A percentile compares a stretch with the other conserved stretches of the same genome.
Conservation (phyloP, 2,888 invertebrate genomes). For the Aphelenchoides bicaudatus region DNA sequence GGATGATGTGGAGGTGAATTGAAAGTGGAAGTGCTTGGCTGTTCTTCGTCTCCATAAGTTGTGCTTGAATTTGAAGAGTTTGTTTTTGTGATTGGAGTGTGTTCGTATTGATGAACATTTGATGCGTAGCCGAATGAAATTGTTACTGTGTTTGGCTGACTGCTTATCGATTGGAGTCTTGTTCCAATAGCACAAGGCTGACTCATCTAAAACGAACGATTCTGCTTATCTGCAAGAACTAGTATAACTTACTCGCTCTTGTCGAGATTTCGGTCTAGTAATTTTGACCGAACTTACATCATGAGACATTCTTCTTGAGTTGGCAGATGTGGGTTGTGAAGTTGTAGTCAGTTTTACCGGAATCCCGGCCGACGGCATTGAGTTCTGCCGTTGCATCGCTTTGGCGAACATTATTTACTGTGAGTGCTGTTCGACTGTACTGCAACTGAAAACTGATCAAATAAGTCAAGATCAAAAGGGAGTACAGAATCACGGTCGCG, state of each 20-base stretch:
- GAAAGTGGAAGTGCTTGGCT: conserved; percentile 2
- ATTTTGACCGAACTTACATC: conserved; percentile 11
- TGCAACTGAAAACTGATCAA: no score
- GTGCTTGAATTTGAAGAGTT: not conserved
- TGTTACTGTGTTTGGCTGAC: conserved; percentile 6
- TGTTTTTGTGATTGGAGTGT: not conserved
- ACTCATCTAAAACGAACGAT: not conserved
- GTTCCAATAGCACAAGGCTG: no score
- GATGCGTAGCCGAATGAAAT: conserved; percentile 22
- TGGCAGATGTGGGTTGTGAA: not conserved
- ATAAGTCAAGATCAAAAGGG: no score
- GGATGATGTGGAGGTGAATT: not conserved
- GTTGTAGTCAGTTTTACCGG: not conserved
- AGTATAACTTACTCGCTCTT: conserved; percentile 4
- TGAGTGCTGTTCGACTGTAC: no score
- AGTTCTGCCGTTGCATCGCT: conserved; percentile 5
- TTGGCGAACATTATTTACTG: conserved; percentile 9
- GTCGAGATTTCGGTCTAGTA: not conserved
- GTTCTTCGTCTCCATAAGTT: not conserved
- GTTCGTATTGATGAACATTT: conserved; percentile 7
- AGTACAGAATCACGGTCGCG: no score
- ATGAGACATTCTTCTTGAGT: conserved; percentile 7
- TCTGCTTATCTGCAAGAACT: not conserved
- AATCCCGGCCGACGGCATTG: not conserved
- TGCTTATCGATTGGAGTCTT: not conserved